phyloP scores from a whole-genome alignment of 2,113 vertebrate species.

The Daboia siamensis region DNA sequence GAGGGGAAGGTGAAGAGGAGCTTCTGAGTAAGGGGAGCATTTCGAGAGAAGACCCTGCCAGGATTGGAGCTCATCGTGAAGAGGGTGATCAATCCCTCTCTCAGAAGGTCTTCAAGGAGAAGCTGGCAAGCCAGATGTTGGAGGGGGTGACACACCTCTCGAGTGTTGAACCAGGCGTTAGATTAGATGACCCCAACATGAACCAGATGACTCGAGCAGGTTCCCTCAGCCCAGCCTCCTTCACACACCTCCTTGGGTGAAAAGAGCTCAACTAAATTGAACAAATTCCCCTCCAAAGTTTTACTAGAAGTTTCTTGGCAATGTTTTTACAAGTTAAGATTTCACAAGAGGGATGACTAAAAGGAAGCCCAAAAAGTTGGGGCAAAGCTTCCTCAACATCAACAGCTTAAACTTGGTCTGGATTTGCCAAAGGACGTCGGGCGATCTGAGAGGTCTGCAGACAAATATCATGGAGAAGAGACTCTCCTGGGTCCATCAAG shows the following conservation, averaged over 20 bases:
- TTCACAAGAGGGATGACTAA: background rate
- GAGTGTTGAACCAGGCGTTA: too few relatives aligned
- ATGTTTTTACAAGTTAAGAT: background rate
- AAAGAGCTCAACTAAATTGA: background rate
- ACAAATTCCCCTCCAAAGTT: background rate
- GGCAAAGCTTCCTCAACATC: background rate
- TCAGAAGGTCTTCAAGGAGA: background rate
- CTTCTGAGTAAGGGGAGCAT: background rate
- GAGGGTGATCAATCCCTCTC: background rate
- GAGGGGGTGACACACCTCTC: background rate
- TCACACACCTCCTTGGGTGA: background rate
- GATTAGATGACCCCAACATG: background rate
- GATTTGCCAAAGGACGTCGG: background rate
- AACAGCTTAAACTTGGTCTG: background rate
- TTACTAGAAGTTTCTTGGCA: background rate
- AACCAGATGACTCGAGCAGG: background rate
- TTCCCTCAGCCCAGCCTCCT: background rate
- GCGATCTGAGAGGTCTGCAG: background rate
- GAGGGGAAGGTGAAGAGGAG: background rate
- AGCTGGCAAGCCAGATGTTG: background rate
- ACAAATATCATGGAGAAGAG: background rate
- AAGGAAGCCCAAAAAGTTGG: background rate
- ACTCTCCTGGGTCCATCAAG: background rate
- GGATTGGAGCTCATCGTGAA: background rate
- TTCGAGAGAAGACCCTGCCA: background rate